Evolutionary conservation across 2,797 vertebrate species (phyloP), one percentile per base, ranked within the genome.

Genomic region (Sciurus vulgaris): DNA sequence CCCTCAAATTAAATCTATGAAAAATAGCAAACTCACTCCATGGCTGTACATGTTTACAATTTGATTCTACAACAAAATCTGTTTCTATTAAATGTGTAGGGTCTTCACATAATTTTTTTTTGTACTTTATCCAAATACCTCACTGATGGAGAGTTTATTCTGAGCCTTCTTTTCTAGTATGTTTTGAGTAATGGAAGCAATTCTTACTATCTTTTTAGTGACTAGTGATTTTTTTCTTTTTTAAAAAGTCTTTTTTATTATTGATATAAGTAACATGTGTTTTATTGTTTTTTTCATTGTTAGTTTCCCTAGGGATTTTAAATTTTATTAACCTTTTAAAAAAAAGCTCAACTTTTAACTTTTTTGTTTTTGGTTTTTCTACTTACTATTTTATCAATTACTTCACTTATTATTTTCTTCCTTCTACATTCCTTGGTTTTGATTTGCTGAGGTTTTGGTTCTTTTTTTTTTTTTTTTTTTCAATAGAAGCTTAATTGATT

Each of bases 401-500:
- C 13, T 65, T 22, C 3, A 51, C 22, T 30, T 91, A 54, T 73
- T 86, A 54, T 73, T 90, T 79, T 8, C 73, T 73, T 14, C 41
- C 72, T 30, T 72, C n/a, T 49, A 30, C 20, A 87, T 41, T 70
- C 14, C 59, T 65, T 81, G 8, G 12, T 76, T 76, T 92, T 87
- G 47, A 67, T 69, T 74, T 77, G 28, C 22, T 63, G 41, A 70
- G 33, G 35, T 61, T 74, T 77, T 89, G 18, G 9, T 20, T 83
- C 59, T 49, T 47, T 7, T 12, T 14, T 78, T 74, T 83, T n/a
- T 47, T 83, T 67, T 49, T 47, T 7, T 12, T 14, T 78, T 74
- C 30, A 72, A 26, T 69, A 76, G 81, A 82, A 92, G 11, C 51
- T 69, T 91, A 59, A 74, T 83, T 77, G 41, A 88, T 87, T 95